A percentile compares a stretch with the other conserved stretches of the same genome.
Evolutionary conservation across 2,797 vertebrate genomes (phyloP).

Genomic region (Streptopelia turtur): DNA sequence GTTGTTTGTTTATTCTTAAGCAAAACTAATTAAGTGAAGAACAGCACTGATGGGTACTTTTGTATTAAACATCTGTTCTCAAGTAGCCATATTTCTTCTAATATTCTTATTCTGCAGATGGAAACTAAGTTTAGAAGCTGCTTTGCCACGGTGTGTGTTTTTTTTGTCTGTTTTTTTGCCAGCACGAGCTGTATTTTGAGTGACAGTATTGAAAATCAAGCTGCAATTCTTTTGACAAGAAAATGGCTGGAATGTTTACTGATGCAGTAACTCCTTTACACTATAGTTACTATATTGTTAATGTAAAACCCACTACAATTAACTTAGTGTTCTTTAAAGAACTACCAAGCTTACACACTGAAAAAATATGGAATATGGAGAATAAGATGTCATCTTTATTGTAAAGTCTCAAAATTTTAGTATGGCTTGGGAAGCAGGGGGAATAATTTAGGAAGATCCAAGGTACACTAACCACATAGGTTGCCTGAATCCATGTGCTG

Average conservation of each 20-base stretch:
- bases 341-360: neutral
- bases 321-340: neutral
- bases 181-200: neutral
- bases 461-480: neutral
- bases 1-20: neutral
- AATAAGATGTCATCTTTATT: neutral
- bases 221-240: neutral
- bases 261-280: neutral
- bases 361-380: neutral
- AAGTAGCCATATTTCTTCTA: neutral
- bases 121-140: neutral
- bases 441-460: neutral
- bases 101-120: neutral
- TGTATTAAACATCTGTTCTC: neutral
- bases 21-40: neutral
- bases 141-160: neutral
- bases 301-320: neutral
- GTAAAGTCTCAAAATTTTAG: neutral
- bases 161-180: neutral
- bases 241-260: neutral
- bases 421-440: accelerated
- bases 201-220: neutral
- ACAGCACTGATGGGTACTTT: neutral
- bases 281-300: neutral
- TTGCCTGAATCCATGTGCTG: neutral